These are phyloP conservation scores for Apocheima hispidaria DNA, from an alignment of 2,888 invertebrate species.

Conservation along the genomic window DNA sequence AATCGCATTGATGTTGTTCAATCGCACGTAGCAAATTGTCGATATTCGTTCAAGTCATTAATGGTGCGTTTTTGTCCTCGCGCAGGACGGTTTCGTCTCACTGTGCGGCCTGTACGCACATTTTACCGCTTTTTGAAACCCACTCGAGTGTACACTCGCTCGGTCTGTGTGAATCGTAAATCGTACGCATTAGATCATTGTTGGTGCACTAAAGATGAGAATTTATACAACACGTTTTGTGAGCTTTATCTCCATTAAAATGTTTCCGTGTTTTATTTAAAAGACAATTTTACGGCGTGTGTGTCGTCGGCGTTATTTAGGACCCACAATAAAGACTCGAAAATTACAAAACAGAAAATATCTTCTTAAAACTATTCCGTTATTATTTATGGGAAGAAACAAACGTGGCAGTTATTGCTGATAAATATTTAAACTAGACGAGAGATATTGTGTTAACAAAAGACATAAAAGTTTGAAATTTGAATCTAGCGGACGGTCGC, in stretches of 20 bases:
- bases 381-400: conserved; percentile 45
- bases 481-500: conserved; percentile 37
- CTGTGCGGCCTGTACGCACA: conserved; percentile 61
- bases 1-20: conserved; percentile 80
- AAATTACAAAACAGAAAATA: conserved; percentile 38
- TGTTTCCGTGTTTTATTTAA: conserved; percentile 47
- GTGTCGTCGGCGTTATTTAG: conserved; percentile 46
- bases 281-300: conserved; percentile 46
- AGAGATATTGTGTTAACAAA: conserved; percentile 35
- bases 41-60: conserved; percentile 77
- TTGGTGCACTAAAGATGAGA: conserved; percentile 49
- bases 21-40: conserved; percentile 84
- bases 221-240: conserved; percentile 47
- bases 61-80: conserved; percentile 67
- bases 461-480: conserved; percentile 40
- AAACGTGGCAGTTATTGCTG: conserved; percentile 41
- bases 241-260: conserved; percentile 49
- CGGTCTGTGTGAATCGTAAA: conserved; percentile 62
- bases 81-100: conserved; percentile 49
- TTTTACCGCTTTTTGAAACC: conserved; percentile 59
- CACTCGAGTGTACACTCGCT: conserved; percentile 63
- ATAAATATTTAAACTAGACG: conserved; percentile 37
- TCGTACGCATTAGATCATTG: conserved; percentile 50
- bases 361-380: conserved; percentile 40
- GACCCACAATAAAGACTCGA: conserved; percentile 40